Evolutionary conservation across 1,140 invertebrate species (phyloP).

Genomic region (Kradibia gibbosae): DNA sequence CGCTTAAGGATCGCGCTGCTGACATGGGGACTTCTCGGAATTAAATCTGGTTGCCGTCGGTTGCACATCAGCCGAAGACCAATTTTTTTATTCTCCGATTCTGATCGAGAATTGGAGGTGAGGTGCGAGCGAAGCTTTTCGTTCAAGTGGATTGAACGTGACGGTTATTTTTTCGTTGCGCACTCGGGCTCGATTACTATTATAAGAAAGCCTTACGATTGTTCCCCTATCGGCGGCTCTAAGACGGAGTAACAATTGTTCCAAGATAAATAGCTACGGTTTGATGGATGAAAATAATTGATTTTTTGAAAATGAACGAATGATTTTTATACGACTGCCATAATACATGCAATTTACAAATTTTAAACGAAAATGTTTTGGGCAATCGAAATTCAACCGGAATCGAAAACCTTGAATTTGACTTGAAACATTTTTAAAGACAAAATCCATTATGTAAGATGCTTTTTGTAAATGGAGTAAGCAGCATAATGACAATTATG

Average conservation of each 20-base stretch:
- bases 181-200: neutral
- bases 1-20: neutral
- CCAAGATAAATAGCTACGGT: constrained; percentile 7
- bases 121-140: constrained; percentile 7
- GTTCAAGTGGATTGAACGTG: constrained; percentile 3
- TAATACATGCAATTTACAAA: no score
- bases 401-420: no score
- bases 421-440: no score
- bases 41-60: neutral
- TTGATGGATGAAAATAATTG: neutral
- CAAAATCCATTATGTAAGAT: no score
- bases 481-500: no score
- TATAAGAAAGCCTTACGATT: neutral
- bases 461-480: no score
- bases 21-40: constrained; percentile 33
- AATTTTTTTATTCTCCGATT: constrained; percentile 44
- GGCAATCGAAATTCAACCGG: no score
- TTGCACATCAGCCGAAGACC: neutral
- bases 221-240: neutral
- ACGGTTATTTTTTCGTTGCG: neutral
- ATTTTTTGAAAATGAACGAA: neutral
- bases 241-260: neutral
- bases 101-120: neutral
- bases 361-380: no score
- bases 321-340: neutral